Conservation (phyloP, 35 echinoderm and acorn worm genomes). For the Apostichopus parvimensis region DNA sequence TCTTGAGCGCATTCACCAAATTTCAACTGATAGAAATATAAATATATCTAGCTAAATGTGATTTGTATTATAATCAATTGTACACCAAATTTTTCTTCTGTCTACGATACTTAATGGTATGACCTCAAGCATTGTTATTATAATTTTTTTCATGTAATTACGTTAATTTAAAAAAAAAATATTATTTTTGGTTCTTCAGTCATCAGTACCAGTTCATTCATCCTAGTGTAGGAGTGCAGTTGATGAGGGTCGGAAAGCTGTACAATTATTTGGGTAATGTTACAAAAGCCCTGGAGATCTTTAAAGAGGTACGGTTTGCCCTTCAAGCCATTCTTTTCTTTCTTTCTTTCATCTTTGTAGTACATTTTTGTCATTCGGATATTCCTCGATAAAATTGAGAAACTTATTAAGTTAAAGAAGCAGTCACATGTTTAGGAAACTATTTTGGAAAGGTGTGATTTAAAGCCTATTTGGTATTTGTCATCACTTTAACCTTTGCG, state of each 20-base stretch:
- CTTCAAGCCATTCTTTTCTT: neutral
- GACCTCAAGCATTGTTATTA: too few relatives aligned
- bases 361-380: neutral
- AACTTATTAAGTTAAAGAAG: neutral
- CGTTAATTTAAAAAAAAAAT: neutral
- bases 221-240: conserved; percentile 32
- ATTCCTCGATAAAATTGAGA: neutral
- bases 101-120: too few relatives aligned
- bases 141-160: neutral
- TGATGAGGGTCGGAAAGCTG: conserved; percentile 42
- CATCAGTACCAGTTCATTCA: conserved; percentile 49
- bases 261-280: conserved; percentile 37
- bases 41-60: too few relatives aligned
- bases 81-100: too few relatives aligned
- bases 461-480: too few relatives aligned
- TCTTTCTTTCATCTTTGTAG: neutral
- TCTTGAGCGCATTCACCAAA: too few relatives aligned
- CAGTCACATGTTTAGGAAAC: neutral
- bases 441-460: too few relatives aligned
- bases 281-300: neutral
- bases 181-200: neutral
- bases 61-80: too few relatives aligned
- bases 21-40: too few relatives aligned
- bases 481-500: too few relatives aligned
- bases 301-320: neutral